phyloP scores from a whole-genome alignment of 2,797 vertebrate genomes.

The Gambusia yucatana region DNA sequence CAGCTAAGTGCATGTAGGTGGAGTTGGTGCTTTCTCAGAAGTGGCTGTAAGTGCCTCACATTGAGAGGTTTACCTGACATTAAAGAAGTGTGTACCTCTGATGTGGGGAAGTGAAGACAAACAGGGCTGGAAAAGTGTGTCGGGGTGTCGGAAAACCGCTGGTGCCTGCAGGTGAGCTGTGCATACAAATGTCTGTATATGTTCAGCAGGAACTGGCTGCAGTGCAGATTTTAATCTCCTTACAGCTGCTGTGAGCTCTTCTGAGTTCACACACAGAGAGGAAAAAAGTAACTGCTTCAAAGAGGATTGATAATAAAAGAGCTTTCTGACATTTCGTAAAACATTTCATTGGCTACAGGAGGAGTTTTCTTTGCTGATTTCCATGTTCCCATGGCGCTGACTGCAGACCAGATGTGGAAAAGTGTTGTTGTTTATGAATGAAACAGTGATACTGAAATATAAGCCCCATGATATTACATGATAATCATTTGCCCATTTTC shows the following conservation, averaged over 20 bases:
- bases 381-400: constrained; percentile 16
- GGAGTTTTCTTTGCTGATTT: constrained; percentile 5
- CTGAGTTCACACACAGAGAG: constrained; percentile 2
- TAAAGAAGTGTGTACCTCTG: constrained; percentile 13
- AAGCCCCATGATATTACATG: constrained; percentile 12
- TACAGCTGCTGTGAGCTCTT: constrained; percentile 9
- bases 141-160: not conserved
- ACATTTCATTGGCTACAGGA: constrained; percentile 10
- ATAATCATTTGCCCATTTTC: constrained; percentile 19
- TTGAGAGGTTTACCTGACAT: constrained; percentile 21
- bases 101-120: constrained; percentile 16
- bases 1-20: constrained; percentile 51
- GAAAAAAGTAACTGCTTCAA: constrained; percentile 2
- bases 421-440: constrained; percentile 23
- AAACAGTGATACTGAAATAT: constrained; percentile 13
- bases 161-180: constrained; percentile 12
- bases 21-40: constrained; percentile 36
- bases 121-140: constrained; percentile 1
- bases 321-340: constrained; percentile 8
- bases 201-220: constrained; percentile 6
- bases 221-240: constrained; percentile 12
- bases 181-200: constrained; percentile 3
- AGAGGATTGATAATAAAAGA: constrained; percentile 18
- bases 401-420: constrained; percentile 19
- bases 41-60: constrained; percentile 34